These are phyloP conservation scores for Micromesistius poutassou DNA, from an alignment of 2,797 vertebrate genomes.

Conservation along the genomic window DNA sequence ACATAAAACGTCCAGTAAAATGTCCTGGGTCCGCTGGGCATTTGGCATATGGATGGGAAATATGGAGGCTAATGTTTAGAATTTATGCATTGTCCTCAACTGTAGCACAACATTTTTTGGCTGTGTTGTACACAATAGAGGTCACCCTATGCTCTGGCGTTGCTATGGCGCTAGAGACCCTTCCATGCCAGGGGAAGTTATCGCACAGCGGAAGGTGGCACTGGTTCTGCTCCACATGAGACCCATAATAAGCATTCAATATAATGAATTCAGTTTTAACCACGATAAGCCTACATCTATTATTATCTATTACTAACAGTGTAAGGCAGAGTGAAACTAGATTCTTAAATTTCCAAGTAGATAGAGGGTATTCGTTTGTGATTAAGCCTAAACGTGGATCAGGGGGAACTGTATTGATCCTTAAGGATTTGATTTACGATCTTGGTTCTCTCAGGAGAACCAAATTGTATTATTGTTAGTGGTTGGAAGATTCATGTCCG, in stretches of 20 bases:
- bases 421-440: neutral
- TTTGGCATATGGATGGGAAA: neutral
- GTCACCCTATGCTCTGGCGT: neutral
- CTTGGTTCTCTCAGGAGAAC: neutral
- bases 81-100: neutral
- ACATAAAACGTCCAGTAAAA: neutral
- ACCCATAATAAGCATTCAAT: neutral
- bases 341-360: neutral
- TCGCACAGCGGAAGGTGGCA: neutral
- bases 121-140: neutral
- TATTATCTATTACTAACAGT: neutral
- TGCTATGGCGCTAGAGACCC: neutral
- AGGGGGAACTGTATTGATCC: neutral
- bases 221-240: neutral
- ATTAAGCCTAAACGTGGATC: neutral
- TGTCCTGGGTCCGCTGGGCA: neutral
- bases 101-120: neutral
- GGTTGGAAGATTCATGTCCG: neutral
- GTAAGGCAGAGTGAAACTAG: neutral
- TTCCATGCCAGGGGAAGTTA: neutral
- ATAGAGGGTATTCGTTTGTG: neutral
- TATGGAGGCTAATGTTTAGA: neutral
- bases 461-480: neutral
- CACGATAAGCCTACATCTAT: neutral
- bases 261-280: neutral